These are phyloP conservation scores for Cremastinae sp. DNA, from an alignment of 2,888 invertebrate genomes.

Conservation along the genomic window DNA sequence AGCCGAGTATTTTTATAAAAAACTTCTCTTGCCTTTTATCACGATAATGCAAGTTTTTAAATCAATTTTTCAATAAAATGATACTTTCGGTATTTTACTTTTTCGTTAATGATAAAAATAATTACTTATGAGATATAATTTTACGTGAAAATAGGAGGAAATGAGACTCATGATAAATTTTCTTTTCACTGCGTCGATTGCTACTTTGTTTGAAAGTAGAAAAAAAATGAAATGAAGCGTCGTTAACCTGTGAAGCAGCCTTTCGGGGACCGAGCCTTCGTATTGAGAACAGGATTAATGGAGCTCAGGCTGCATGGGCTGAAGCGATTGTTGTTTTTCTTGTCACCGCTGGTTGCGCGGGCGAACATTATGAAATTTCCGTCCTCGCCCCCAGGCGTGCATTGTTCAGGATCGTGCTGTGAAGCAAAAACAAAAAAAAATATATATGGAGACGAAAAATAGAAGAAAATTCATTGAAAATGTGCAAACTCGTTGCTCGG, in stretches of 20 bases:
- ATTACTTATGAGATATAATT: no score
- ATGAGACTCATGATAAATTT: no score
- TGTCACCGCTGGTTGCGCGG: constrained; percentile 98
- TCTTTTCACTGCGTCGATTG: no score
- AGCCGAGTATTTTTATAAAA: no score
- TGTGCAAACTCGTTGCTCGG: not conserved
- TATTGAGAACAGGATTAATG: constrained; percentile 95
- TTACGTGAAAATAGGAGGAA: no score
- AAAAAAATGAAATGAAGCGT: not conserved
- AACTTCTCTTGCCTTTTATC: no score
- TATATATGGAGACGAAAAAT: not conserved
- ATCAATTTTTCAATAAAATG: no score
- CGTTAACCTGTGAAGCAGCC: constrained; percentile 94
- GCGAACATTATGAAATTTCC: constrained; percentile 99
- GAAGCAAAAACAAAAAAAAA: constrained; percentile 11
- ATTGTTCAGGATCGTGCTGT: constrained; percentile 96
- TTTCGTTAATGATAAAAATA: no score
- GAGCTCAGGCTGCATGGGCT: constrained; percentile 93
- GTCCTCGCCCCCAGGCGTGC: constrained; percentile 96
- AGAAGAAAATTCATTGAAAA: constrained; percentile 5
- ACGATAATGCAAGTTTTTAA: no score
- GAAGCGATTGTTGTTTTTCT: constrained; percentile 98
- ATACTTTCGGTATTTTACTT: no score
- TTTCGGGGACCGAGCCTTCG: constrained; percentile 93
- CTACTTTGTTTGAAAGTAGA: not conserved